Conservation (phyloP, 2,888 invertebrate genomes). For the Crocallis elinguaria region DNA sequence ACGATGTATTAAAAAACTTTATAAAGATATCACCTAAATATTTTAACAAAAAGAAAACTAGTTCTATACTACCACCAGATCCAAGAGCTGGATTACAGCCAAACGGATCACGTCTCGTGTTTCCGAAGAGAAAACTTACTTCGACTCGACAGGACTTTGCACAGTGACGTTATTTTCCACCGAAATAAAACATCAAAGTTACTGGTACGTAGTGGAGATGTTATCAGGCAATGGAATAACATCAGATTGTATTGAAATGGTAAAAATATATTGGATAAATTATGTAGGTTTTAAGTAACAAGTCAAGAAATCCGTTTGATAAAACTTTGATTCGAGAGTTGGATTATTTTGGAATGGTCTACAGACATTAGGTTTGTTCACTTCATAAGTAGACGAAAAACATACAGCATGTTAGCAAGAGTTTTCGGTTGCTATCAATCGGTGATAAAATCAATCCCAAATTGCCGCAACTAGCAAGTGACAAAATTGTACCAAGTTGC, state of each 20-base stretch:
- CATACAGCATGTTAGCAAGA: no score
- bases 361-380: no score
- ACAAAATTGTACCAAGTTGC: no score
- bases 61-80: conserved; percentile 35
- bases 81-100: conserved; percentile 67
- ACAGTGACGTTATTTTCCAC: conserved; percentile 46
- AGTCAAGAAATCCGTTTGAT: neutral
- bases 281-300: neutral
- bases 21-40: neutral
- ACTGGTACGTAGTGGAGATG: conserved; percentile 16
- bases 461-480: no score
- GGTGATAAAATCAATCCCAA: no score
- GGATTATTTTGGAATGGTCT: no score
- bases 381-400: no score
- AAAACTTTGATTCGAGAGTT: no score
- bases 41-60: conserved; percentile 12
- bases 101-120: conserved; percentile 65
- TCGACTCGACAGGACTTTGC: conserved; percentile 52
- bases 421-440: no score
- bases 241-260: conserved; percentile 9
- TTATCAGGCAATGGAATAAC: conserved; percentile 15
- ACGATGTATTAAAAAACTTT: no score
- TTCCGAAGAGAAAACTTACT: conserved; percentile 65
- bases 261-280: conserved; percentile 2
- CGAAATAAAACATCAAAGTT: conserved; percentile 32